Evolutionary conservation across 2,113 vertebrate genomes (phyloP), one percentile per base, ranked within the genome.

Genomic region (Cricetomys ansorgei): DNA sequence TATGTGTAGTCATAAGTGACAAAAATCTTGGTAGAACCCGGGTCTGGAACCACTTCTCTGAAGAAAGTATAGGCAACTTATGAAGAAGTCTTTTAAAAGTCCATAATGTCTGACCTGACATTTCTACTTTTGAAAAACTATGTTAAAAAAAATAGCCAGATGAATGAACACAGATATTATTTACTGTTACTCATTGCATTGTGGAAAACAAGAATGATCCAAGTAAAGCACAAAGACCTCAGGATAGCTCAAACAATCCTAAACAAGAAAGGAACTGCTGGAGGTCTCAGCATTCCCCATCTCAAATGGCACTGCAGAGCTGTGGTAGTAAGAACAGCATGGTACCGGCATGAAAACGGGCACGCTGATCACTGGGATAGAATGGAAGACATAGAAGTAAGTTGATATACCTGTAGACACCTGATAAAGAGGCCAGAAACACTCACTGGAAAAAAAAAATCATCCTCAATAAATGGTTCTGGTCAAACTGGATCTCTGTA

Each of bases 111-210:
- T 92, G 17, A n/a, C 5, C 55, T 69, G 40, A 13, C 55, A 86
- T 55, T 91, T 93, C 75, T 64, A 86, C 55, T 83, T 95, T 34
- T 29, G 90, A 92, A 23, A 65, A 37, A 72, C 72, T 83, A 77
- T 72, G 57, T 5, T 34, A 86, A 92, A 64, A 19, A 19, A 93
- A 90, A 85, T 75, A 53, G 86, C n/a, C 59, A 77, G 8, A 23
- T 13, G 19, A 23, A 57, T 57, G 53, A n/a, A 27, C 75, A 87
- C 92, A 90, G 3, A 50, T 43, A 8, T 25, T 43, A 19, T 69
- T 76, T 4, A 37, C 59, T 64, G 43, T 59, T 94, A 50, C 50
- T n/a, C 45, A 16, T 57, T 81, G 62, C 92, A 34, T 80, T 50
- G 57, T 70, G 77, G 91, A 91, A 48, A 92, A 73, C 48, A 10